Conservation (phyloP, 2,888 invertebrate species). For the Pycnomerus fuliginosus region DNA sequence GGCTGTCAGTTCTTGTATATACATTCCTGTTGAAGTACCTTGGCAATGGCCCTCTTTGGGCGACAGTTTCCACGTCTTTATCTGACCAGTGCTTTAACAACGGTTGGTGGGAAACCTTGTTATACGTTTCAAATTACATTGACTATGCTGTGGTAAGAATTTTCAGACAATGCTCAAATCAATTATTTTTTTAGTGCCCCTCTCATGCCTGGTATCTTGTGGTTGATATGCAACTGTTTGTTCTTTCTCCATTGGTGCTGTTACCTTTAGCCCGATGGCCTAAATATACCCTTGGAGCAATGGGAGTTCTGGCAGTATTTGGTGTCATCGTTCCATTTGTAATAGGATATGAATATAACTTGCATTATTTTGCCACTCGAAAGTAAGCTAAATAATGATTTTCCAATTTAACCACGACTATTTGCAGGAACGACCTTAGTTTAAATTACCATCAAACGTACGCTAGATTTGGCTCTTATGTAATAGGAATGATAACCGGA, state of each 20-base stretch:
- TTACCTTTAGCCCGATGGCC: slow-evolving; percentile 6
- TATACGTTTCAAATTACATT: background rate
- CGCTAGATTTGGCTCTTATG: slow-evolving; percentile 6
- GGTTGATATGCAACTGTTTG: slow-evolving; percentile 9
- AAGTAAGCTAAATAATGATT: no score
- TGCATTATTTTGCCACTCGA: no score
- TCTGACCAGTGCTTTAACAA: no score
- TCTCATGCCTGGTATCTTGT: slow-evolving; percentile 4
- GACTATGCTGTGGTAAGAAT: background rate
- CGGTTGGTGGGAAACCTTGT: background rate
- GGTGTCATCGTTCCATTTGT: slow-evolving; percentile 5
- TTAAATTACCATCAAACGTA: slow-evolving; percentile 1
- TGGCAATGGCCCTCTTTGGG: background rate
- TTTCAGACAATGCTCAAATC: background rate
- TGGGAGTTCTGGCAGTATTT: slow-evolving; percentile 1
- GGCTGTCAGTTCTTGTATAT: background rate
- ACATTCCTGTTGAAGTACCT: background rate
- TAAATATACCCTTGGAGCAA: background rate
- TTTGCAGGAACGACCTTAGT: background rate
- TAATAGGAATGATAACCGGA: slow-evolving; percentile 3
- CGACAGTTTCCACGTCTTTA: background rate
- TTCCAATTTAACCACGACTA: no score
- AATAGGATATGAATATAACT: no score
- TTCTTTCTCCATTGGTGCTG: slow-evolving; percentile 5
- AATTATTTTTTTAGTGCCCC: background rate